Conservation (phyloP, 2,888 invertebrate species). For the Agrochola macilenta region DNA sequence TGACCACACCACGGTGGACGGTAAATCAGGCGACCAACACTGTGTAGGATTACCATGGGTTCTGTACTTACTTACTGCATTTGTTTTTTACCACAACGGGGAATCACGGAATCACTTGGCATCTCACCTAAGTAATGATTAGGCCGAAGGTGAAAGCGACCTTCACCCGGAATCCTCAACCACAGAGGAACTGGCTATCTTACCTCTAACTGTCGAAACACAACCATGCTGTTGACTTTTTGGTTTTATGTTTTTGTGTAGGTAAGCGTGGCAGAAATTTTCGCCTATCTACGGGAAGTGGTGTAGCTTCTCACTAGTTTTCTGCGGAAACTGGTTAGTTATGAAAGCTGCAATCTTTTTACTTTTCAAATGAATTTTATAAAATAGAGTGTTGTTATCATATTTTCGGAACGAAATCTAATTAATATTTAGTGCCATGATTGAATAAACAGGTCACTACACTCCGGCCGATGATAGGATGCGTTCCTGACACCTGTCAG, state of each 20-base stretch:
- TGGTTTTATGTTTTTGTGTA: not conserved
- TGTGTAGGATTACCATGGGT: slow-evolving; percentile 40
- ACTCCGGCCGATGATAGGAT: no score
- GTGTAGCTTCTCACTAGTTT: not conserved
- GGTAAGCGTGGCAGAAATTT: slow-evolving; percentile 5
- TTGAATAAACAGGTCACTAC: not conserved
- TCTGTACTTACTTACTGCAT: not conserved
- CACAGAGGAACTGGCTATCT: no score
- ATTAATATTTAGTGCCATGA: not conserved
- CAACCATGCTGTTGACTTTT: no score
- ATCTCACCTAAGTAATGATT: no score
- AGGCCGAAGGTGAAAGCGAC: no score
- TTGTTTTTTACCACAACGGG: not conserved
- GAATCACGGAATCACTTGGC: no score
- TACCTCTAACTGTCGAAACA: no score
- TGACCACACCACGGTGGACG: slow-evolving; percentile 54
- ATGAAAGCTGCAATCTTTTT: not conserved
- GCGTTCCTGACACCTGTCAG: no score
- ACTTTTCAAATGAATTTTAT: not conserved
- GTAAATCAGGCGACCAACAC: slow-evolving; percentile 62
- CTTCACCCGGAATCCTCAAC: no score
- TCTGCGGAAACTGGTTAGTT: not conserved
- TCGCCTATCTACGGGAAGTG: not conserved
- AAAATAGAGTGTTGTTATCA: not conserved
- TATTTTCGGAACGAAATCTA: not conserved